Evolutionary conservation across 2,113 vertebrate genomes (phyloP).

Genomic region (Physeter macrocephalus): DNA sequence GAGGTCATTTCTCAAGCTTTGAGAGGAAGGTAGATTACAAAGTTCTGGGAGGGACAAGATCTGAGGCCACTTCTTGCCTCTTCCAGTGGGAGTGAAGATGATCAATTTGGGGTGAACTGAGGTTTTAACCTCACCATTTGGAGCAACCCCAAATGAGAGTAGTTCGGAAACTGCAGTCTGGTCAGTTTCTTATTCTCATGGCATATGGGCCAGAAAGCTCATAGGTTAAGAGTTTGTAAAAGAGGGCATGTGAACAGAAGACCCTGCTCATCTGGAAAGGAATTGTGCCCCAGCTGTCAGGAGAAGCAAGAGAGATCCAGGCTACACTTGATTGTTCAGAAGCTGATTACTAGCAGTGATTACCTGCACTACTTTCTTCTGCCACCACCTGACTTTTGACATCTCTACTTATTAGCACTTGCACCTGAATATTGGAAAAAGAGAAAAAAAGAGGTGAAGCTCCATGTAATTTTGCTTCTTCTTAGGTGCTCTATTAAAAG

Average conservation of each 20-base stretch:
- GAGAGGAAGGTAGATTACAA: background rate
- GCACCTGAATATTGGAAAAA: background rate
- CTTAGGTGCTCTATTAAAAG: background rate
- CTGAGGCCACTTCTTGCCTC: background rate
- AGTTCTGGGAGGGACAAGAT: background rate
- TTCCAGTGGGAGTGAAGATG: background rate
- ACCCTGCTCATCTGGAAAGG: background rate
- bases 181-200: background rate
- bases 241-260: background rate
- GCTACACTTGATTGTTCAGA: background rate
- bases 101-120: background rate
- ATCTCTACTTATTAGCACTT: background rate
- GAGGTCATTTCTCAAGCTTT: background rate
- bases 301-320: background rate
- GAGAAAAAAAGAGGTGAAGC: background rate
- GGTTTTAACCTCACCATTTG: background rate
- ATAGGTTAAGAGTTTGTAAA: background rate
- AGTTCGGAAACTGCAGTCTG: background rate
- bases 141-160: background rate
- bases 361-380: background rate
- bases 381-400: background rate
- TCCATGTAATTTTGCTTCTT: background rate
- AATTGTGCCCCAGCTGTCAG: accelerated
- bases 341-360: background rate
- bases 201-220: background rate